Evolutionary conservation across 2,888 invertebrate genomes (phyloP).

Genomic region (Himalopsyche kuldschensis): DNA sequence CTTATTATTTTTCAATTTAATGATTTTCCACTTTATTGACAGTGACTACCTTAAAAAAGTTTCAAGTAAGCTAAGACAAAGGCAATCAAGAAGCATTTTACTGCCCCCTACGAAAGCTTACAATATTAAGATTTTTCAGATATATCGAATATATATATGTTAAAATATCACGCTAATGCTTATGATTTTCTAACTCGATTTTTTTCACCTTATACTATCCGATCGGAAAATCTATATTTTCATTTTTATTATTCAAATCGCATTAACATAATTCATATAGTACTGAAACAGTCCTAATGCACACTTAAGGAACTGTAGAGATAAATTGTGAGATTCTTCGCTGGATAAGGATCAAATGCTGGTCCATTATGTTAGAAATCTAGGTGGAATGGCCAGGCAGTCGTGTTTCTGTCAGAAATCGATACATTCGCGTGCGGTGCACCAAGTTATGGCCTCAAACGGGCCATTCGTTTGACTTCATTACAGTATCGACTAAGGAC

Average conservation of each 20-base stretch:
- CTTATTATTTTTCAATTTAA: no score
- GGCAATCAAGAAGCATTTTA: no score
- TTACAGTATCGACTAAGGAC: conserved; percentile 26
- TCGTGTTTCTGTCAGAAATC: conserved; percentile 29
- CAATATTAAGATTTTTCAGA: no score
- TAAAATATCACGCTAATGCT: no score
- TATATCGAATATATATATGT: no score
- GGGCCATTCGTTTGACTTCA: conserved; percentile 34
- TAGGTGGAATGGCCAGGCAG: background rate
- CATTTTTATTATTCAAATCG: background rate
- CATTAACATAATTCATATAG: background rate
- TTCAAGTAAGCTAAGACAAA: no score
- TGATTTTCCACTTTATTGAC: no score
- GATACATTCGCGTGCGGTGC: conserved; percentile 37
- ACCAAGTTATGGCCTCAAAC: conserved; percentile 28
- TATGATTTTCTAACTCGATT: no score
- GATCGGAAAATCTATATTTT: background rate
- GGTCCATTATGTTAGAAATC: conserved; percentile 12
- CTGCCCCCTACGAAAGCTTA: no score
- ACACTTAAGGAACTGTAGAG: conserved; percentile 8
- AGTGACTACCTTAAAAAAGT: no score
- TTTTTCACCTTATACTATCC: background rate
- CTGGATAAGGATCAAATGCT: background rate
- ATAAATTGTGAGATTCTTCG: conserved; percentile 12
- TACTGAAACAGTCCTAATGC: background rate